Conservation (phyloP, 2,888 invertebrate species). For the Agriopis aurantiaria region DNA sequence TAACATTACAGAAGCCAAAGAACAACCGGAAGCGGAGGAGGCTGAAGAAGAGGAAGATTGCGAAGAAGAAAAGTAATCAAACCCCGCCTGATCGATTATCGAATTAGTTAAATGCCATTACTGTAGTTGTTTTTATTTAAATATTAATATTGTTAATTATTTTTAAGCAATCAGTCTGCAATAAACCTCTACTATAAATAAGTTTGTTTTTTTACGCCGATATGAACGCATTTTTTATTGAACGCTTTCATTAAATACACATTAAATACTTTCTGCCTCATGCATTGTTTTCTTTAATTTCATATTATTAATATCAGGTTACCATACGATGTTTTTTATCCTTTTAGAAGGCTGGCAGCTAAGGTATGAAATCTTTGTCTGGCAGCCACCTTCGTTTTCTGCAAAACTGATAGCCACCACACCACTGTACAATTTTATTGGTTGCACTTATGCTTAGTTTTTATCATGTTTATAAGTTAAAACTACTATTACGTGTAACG, state of each 20-base stretch:
- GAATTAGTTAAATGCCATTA: constrained; percentile 50
- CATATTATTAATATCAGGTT: too few species aligned
- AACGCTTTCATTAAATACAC: constrained; percentile 8
- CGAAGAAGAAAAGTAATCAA: constrained; percentile 60
- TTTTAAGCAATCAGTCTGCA: constrained; percentile 25
- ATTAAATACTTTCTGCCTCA: too few species aligned
- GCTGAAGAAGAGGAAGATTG: constrained; percentile 60
- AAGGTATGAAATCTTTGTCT: too few species aligned
- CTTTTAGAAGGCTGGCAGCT: too few species aligned
- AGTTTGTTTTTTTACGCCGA: not conserved
- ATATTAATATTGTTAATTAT: constrained; percentile 32
- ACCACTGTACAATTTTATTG: too few species aligned
- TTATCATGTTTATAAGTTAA: too few species aligned
- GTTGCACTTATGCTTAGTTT: too few species aligned
- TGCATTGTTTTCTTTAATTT: too few species aligned
- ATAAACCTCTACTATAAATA: not conserved
- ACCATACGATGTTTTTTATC: too few species aligned
- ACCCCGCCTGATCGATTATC: constrained; percentile 23
- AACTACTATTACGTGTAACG: too few species aligned
- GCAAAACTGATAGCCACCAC: too few species aligned
- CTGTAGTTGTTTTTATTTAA: constrained; percentile 46
- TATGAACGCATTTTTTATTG: not conserved
- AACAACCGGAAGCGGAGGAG: constrained; percentile 56
- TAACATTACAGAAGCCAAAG: constrained; percentile 61
- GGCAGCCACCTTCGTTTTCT: too few species aligned